Base-by-base conservation (phyloP, 1,140 invertebrate species). In the Pinna nobilis region DNA sequence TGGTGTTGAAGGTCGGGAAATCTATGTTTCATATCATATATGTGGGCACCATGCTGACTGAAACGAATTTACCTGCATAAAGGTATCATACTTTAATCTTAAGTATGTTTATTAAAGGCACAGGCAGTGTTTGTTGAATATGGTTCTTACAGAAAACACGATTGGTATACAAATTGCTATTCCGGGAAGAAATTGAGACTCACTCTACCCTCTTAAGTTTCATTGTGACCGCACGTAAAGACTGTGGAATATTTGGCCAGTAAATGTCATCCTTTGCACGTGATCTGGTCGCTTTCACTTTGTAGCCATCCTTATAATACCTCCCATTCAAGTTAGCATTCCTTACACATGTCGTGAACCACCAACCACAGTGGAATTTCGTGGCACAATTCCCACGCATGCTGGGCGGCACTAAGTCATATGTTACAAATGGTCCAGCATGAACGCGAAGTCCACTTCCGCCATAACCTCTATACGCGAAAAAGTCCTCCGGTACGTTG, bases 281-380 rank as follows among this genome's bases (percentile, higher is more conserved):
- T 9, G 41, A 28, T 37, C 59, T 65, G 15, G 51, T 67, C 11
- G 15, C 44, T 5, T 28, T 25, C 39, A 67, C 32, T 18, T 55
- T 41, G 30, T 71, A 76, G 1, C 68, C 70, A 15, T 55, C 66
- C n/a, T 63, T 30, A 60, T 69, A 76, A 61, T 76, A 77, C 13
- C 59, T 63, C 1, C 71, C 72, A 41, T 75, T 78, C 37, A 78
- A 63, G 49, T 74, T 76, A 47, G 70, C 68, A 64, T 77, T 76
- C 4, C 70, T 44, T 3, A 81, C 70, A 51, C 72, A 78, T 11
- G 71, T 74, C 1, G 64, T 60, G 41, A 74, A 80, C 78, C 78
- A 80, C 78, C 78, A 80, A 2, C 78, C 78, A 30, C 71, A 77
- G 50, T 77, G 71, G 35, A 77, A 80, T n/a, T 72, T 71, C 18